These are phyloP conservation scores for Xenus cinereus DNA, from an alignment of 2,113 vertebrate genomes.

Conservation along the genomic window DNA sequence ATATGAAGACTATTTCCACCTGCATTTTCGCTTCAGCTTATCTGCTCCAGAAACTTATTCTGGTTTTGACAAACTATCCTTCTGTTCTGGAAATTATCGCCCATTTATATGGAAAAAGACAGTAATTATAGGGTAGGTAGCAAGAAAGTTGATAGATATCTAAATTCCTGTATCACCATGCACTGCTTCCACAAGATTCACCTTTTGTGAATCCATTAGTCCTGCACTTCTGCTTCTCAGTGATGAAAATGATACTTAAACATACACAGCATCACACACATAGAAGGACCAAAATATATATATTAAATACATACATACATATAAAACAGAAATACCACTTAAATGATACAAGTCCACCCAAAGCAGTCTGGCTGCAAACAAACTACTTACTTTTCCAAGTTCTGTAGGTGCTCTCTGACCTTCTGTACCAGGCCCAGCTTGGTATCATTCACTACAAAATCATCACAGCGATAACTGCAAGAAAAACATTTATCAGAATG, in stretches of 20 bases:
- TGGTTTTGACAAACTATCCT: neutral
- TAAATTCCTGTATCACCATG: neutral
- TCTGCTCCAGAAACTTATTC: neutral
- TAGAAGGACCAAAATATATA: accelerated
- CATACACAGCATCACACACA: neutral
- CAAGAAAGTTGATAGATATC: neutral
- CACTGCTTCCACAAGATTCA: neutral
- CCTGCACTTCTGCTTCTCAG: neutral
- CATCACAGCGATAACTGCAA: slow-evolving; percentile 96
- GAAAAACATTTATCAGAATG: slow-evolving; percentile 9
- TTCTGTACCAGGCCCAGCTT: slow-evolving; percentile 93
- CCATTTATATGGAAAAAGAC: neutral
- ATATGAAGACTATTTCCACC: neutral
- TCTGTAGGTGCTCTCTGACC: slow-evolving; percentile 95
- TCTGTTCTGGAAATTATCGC: neutral
- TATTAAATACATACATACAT: neutral
- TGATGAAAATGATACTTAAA: neutral
- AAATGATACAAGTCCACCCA: neutral
- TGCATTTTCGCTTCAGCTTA: neutral
- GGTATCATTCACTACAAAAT: slow-evolving; percentile 97
- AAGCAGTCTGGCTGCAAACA: neutral
- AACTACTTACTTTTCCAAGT: slow-evolving; percentile 93
- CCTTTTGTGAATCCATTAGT: neutral
- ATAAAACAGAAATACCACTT: neutral
- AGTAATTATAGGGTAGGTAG: neutral